These are phyloP conservation scores for Rhinogobio ventralis DNA, from an alignment of 2,797 vertebrate genomes.

Conservation along the genomic window DNA sequence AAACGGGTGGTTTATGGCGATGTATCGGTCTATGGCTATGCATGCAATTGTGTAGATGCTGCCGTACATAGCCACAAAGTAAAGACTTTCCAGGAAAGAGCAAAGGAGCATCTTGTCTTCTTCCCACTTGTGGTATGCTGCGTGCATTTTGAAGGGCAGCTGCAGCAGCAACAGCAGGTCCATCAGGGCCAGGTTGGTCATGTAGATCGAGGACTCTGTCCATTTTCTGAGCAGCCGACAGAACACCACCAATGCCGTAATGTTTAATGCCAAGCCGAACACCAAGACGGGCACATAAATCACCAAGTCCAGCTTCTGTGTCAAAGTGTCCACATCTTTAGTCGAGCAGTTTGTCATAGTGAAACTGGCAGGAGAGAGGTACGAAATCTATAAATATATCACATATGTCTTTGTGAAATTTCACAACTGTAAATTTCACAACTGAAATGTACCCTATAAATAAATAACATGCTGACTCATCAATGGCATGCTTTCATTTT, in stretches of 20 bases:
- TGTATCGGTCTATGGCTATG: conserved; percentile 87
- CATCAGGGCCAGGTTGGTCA: conserved; percentile 86
- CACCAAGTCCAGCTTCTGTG: conserved; percentile 70
- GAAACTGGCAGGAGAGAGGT: conserved; percentile 38
- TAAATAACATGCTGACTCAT: neutral
- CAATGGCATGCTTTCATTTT: neutral
- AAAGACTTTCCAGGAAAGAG: conserved; percentile 81
- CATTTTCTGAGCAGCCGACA: conserved; percentile 77
- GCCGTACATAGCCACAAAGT: conserved; percentile 88
- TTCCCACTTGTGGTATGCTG: conserved; percentile 44
- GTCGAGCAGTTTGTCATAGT: conserved; percentile 71
- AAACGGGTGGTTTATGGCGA: conserved; percentile 83
- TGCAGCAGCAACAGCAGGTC: conserved; percentile 88
- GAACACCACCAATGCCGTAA: conserved; percentile 79
- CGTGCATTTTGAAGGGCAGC: conserved; percentile 84
- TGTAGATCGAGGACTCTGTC: conserved; percentile 86
- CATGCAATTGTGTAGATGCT: conserved; percentile 89
- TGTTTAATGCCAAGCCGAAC: conserved; percentile 81
- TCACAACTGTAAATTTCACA: neutral
- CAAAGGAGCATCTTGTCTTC: conserved; percentile 67
- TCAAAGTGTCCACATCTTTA: conserved; percentile 63
- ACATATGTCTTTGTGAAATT: neutral
- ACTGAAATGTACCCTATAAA: neutral
- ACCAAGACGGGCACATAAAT: conserved; percentile 87
- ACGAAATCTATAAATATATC: neutral